Conservation (phyloP, 2,888 invertebrate species). For the Polyommatus iphigenia region DNA sequence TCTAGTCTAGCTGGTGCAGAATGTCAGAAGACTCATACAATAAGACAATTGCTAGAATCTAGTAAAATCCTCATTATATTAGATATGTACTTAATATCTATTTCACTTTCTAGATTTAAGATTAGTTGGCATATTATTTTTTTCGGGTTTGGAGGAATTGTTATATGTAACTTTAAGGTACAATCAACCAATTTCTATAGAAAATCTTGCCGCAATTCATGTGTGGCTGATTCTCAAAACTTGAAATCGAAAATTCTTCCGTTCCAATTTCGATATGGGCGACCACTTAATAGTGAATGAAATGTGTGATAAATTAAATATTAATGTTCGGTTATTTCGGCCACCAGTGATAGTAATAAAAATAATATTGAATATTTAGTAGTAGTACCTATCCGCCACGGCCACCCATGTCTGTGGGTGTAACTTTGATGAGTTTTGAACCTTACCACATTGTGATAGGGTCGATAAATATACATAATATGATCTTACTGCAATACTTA, state of each 20-base stretch:
- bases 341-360: too few species aligned
- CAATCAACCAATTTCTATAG: too few species aligned
- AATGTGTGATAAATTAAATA: neutral
- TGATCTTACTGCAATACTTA: neutral
- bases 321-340: neutral
- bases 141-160: too few species aligned
- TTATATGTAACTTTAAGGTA: too few species aligned
- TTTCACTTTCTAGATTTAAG: too few species aligned
- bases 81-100: too few species aligned
- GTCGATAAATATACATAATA: neutral
- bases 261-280: neutral
- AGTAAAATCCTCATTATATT: too few species aligned
- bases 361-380: constrained; percentile 14
- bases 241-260: neutral
- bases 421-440: neutral
- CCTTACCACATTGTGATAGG: neutral
- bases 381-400: neutral
- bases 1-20: neutral
- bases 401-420: constrained; percentile 2
- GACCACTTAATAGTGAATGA: neutral
- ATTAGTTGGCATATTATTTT: too few species aligned
- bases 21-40: neutral
- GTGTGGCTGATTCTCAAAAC: neutral
- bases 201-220: too few species aligned
- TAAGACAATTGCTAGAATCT: too few species aligned